Evolutionary conservation across 2,797 vertebrate species (phyloP).

Genomic region (Danio kyathit): DNA sequence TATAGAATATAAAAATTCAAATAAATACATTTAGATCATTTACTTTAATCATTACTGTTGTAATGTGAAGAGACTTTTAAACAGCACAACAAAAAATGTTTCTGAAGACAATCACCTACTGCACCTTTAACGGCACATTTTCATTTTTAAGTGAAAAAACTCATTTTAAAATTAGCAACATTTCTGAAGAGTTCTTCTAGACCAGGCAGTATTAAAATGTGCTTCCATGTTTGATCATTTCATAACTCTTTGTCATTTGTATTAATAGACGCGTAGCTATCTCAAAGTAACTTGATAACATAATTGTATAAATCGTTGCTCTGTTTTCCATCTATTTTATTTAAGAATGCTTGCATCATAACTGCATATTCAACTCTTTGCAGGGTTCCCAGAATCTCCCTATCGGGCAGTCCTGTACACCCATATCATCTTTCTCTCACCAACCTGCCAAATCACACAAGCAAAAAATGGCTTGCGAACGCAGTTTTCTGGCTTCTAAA

Average conservation of each 20-base stretch:
- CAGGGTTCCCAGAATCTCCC: neutral
- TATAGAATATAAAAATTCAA: too few relatives aligned
- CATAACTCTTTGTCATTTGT: neutral
- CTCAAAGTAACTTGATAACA: neutral
- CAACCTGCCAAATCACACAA: slow-evolving; percentile 16
- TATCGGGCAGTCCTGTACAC: neutral
- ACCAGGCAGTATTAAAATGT: neutral
- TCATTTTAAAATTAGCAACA: neutral
- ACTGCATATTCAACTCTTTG: neutral
- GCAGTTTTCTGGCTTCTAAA: slow-evolving; percentile 13
- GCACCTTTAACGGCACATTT: too few relatives aligned
- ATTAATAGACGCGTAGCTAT: neutral
- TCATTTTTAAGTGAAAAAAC: too few relatives aligned
- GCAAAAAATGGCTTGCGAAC: slow-evolving; percentile 3
- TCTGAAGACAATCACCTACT: too few relatives aligned
- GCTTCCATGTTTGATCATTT: neutral
- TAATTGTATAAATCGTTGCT: neutral
- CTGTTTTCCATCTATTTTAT: neutral
- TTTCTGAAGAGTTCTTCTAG: neutral
- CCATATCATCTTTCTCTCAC: neutral
- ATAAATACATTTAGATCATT: too few relatives aligned
- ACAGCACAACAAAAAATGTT: too few relatives aligned
- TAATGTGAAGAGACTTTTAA: too few relatives aligned
- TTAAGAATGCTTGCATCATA: neutral
- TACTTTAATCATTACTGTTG: too few relatives aligned